These are phyloP conservation scores for Cygnus olor DNA, from an alignment of 2,797 vertebrate genomes.

Conservation along the genomic window DNA sequence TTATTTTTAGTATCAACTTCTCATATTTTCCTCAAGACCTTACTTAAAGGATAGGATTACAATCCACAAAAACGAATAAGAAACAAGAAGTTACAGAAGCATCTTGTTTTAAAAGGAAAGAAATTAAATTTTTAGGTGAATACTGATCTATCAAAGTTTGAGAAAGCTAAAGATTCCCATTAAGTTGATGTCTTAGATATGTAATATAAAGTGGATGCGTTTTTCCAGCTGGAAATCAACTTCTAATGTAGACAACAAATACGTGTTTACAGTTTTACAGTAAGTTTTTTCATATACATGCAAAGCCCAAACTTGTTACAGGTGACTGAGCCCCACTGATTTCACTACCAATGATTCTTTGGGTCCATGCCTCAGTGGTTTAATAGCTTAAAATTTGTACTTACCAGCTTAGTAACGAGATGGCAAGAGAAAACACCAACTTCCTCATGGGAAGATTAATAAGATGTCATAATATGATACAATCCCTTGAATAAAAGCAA, in stretches of 20 bases:
- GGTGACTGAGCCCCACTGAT: background rate
- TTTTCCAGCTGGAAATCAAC: background rate
- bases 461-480: background rate
- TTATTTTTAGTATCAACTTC: background rate
- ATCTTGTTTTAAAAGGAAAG: background rate
- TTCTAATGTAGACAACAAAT: background rate
- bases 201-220: background rate
- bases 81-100: background rate
- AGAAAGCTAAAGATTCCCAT: background rate
- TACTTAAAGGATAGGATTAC: background rate
- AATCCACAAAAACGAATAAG: background rate
- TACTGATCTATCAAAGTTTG: background rate
- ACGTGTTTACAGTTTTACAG: background rate
- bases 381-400: background rate
- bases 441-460: background rate
- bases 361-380: background rate
- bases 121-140: background rate
- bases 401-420: background rate
- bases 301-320: accelerated
- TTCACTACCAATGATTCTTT: background rate
- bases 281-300: background rate
- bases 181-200: background rate
- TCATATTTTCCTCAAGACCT: background rate
- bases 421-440: background rate
- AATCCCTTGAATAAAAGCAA: background rate